Evolutionary conservation across 2,113 vertebrate genomes (phyloP), one percentile per base, ranked within the genome.

Genomic region (Electrona antarctica): DNA sequence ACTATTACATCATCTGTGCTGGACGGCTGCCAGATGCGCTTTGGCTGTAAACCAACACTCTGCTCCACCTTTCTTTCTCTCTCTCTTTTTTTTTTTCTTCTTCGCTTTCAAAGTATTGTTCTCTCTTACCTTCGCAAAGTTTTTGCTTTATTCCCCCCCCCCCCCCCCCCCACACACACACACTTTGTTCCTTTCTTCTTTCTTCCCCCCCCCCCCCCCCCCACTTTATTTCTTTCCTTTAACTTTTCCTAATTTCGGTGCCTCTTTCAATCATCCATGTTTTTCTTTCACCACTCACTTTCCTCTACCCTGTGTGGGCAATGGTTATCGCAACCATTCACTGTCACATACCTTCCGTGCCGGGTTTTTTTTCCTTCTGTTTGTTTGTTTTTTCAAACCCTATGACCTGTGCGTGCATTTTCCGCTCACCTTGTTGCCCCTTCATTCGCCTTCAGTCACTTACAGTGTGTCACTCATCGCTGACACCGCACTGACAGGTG

Each of bases 1-100:
- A 71, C 68, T 74, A 83, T 93, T 89, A 90, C 90, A 90, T 93
- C 91, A 92, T 83, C 73, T 64, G 50, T 47, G 8, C 80, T 91
- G 87, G 87, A 87, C n/a, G 55, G 28, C 4, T 8, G 86, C 91
- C 91, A 90, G 71, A 67, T 58, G 79, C 63, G 47, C 12, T 70
- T 70, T 86, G 88, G 87, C 79, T 65, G 62, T 60, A 12, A 15
- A 77, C 84, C 89, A 90, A 50, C 64, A 60, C 58, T 66, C 59
- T 49, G 29, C 41, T 47, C 51, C 62, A n/a, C 46, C 68, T 50
- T 54, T 13, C 58, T 62, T 69, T 83, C 62, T 54, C 50, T 61
- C 64, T 28, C 15, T 28, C 14, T n/a, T 54, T 64, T 76, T 73
- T 51, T 82, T 59, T 49, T 45, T 60, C 51, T 64, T 57, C 78